phyloP scores from a whole-genome alignment of 2,888 invertebrate species.

The Nomada flava region DNA sequence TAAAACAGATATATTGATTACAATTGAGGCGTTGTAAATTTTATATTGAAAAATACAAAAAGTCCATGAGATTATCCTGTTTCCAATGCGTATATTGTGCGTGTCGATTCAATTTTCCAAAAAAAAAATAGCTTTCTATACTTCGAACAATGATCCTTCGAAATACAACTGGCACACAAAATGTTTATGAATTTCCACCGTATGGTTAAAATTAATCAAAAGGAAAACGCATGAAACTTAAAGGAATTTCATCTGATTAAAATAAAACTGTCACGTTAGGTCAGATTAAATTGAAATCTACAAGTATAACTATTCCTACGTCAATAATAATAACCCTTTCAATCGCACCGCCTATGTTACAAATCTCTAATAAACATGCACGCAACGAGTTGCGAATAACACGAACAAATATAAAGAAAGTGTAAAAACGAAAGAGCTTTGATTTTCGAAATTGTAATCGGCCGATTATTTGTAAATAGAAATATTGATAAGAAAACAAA shows the following conservation, averaged over 20 bases:
- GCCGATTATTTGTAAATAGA: not conserved
- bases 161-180: slow-evolving; percentile 17
- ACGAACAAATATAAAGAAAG: not conserved
- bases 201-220: not conserved
- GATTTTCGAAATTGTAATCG: not conserved
- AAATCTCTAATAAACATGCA: not conserved
- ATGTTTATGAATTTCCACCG: slow-evolving; percentile 41
- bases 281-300: slow-evolving; percentile 18
- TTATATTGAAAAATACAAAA: slow-evolving; percentile 24
- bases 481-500: not conserved
- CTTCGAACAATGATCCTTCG: not conserved
- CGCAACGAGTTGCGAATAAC: not conserved
- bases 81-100: slow-evolving; percentile 40
- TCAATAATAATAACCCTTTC: slow-evolving; percentile 14
- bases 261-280: not conserved
- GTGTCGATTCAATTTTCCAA: slow-evolving; percentile 20
- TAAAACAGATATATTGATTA: slow-evolving; percentile 31
- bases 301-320: slow-evolving; percentile 1
- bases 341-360: not conserved
- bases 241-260: not conserved
- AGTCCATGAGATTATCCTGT: slow-evolving; percentile 17
- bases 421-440: not conserved
- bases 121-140: not conserved
- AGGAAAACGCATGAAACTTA: not conserved
- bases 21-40: slow-evolving; percentile 20